Evolutionary conservation across 2,888 invertebrate genomes (phyloP).

Genomic region (Carcina quercana): DNA sequence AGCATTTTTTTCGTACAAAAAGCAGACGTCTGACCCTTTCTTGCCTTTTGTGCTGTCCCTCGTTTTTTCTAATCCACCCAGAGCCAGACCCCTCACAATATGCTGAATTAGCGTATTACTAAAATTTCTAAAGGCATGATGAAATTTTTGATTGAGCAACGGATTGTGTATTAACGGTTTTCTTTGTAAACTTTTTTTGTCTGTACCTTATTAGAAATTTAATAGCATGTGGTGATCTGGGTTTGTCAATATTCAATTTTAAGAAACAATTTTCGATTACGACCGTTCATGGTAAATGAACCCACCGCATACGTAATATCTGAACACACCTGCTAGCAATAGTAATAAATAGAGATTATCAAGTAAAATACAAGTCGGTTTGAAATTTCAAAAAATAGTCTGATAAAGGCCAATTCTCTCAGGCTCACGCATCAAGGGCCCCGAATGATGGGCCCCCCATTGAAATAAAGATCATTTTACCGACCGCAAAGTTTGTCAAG

Average conservation of each 20-base stretch:
- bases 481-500: too few species aligned
- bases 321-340: too few species aligned
- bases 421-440: too few species aligned
- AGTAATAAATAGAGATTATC: too few species aligned
- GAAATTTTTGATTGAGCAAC: constrained; percentile 72
- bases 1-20: constrained; percentile 63
- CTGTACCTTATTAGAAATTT: constrained; percentile 32
- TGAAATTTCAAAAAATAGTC: too few species aligned
- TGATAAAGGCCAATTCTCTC: too few species aligned
- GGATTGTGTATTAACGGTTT: constrained; percentile 67
- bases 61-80: constrained; percentile 45
- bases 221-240: constrained; percentile 29
- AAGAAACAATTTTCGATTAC: constrained; percentile 13
- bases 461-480: too few species aligned
- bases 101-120: constrained; percentile 72
- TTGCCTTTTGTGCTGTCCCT: constrained; percentile 66
- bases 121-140: constrained; percentile 64
- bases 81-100: constrained; percentile 61
- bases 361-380: too few species aligned
- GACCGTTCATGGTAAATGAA: too few species aligned
- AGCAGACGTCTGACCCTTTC: constrained; percentile 70
- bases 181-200: constrained; percentile 41
- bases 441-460: too few species aligned
- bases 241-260: constrained; percentile 11
- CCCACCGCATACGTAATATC: too few species aligned